phyloP scores from a whole-genome alignment of 2,113 vertebrate genomes.

The Rhegmatorhina hoffmannsi region DNA sequence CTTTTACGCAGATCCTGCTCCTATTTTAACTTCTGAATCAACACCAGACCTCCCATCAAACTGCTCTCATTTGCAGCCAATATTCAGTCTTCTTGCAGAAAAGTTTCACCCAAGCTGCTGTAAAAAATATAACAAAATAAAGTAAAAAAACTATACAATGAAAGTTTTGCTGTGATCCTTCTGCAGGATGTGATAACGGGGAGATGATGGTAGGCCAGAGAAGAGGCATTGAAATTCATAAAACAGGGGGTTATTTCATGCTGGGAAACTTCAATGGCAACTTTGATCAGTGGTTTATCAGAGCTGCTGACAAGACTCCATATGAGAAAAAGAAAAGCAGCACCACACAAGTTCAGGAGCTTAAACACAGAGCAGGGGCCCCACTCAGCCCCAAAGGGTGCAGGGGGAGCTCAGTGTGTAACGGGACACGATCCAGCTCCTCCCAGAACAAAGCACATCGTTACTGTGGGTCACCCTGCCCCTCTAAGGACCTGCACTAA shows the following conservation, averaged over 20 bases:
- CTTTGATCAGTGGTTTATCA: slow-evolving; percentile 29
- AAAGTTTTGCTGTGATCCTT: neutral
- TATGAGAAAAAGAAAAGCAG: neutral
- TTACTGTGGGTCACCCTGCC: neutral
- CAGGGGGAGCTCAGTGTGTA: neutral
- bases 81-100: neutral
- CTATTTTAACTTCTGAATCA: neutral
- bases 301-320: neutral
- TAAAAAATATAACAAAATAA: neutral
- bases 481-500: neutral
- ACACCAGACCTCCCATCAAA: neutral
- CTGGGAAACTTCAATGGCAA: slow-evolving; percentile 8
- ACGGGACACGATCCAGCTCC: neutral
- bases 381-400: neutral
- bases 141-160: neutral
- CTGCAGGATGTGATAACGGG: neutral
- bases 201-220: neutral
- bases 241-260: neutral
- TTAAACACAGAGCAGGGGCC: neutral
- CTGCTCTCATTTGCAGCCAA: neutral
- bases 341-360: neutral
- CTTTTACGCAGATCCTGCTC: neutral
- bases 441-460: neutral
- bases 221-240: neutral
- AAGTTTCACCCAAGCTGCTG: neutral